phyloP scores from a whole-genome alignment of 1,140 invertebrate genomes.

The Acromyrmex charruanus region DNA sequence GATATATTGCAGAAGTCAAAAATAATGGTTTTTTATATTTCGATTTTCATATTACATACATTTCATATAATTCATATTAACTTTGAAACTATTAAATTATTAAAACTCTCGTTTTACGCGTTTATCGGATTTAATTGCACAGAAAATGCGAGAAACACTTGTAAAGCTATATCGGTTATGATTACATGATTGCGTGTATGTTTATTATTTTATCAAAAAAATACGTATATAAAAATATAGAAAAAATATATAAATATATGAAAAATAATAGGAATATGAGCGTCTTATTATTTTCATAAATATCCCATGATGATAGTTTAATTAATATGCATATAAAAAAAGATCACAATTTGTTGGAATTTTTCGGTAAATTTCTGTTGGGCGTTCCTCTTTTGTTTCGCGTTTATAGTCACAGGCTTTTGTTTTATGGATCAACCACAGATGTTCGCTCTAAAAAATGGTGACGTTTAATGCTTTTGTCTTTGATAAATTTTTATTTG shows the following conservation, averaged over 20 bases:
- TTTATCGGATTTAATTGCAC: not conserved
- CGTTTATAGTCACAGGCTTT: slow-evolving; percentile 53
- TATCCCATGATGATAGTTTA: not conserved
- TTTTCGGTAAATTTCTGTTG: slow-evolving; percentile 49
- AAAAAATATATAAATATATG: not conserved
- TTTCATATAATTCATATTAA: too few species aligned
- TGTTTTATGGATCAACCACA: slow-evolving; percentile 60
- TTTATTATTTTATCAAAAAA: slow-evolving; percentile 5
- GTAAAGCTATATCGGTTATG: not conserved
- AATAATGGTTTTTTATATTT: not conserved
- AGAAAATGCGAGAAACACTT: not conserved
- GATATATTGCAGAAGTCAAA: not conserved
- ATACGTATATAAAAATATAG: not conserved
- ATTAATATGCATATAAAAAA: slow-evolving; percentile 32
- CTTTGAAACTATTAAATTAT: not conserved
- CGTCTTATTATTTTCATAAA: not conserved
- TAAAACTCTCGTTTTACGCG: not conserved
- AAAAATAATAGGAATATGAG: not conserved
- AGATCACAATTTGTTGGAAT: slow-evolving; percentile 41
- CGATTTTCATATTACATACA: not conserved
- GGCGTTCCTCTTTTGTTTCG: slow-evolving; percentile 44
- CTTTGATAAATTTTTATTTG: slow-evolving; percentile 63
- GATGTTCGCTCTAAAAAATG: slow-evolving; percentile 51
- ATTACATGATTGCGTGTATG: not conserved
- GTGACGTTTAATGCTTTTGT: slow-evolving; percentile 60